These are phyloP conservation scores for Sigmodon hispidus DNA, from an alignment of 2,113 vertebrate genomes.

Conservation along the genomic window DNA sequence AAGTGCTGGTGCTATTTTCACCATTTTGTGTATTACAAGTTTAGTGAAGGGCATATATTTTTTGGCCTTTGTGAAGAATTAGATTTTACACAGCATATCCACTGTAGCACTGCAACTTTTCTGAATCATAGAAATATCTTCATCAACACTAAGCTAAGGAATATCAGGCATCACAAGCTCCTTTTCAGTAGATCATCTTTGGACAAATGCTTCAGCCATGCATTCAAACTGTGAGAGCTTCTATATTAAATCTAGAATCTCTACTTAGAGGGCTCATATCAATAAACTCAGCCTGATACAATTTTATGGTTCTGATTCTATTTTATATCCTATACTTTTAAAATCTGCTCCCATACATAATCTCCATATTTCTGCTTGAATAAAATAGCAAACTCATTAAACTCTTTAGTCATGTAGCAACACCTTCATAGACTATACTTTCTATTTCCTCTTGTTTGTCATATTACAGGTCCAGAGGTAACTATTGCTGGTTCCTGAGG, in stretches of 20 bases:
- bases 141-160: background rate
- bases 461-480: background rate
- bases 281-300: background rate
- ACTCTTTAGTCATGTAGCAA: background rate
- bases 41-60: background rate
- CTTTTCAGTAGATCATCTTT: background rate
- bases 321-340: background rate
- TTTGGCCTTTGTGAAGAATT: background rate
- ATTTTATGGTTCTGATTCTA: background rate
- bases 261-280: no score
- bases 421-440: no score
- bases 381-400: background rate
- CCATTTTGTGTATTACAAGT: background rate
- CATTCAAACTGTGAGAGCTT: background rate
- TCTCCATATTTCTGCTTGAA: background rate
- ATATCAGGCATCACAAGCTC: background rate
- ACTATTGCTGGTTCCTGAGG: background rate
- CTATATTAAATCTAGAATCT: background rate
- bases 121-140: background rate
- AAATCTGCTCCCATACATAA: background rate
- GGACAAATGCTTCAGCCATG: background rate
- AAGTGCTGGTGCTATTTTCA: background rate
- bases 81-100: background rate
- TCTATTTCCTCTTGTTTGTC: background rate
- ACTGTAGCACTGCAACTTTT: background rate